Evolutionary conservation across 2,888 invertebrate genomes (phyloP).

Genomic region (Cylloceria caligata): DNA sequence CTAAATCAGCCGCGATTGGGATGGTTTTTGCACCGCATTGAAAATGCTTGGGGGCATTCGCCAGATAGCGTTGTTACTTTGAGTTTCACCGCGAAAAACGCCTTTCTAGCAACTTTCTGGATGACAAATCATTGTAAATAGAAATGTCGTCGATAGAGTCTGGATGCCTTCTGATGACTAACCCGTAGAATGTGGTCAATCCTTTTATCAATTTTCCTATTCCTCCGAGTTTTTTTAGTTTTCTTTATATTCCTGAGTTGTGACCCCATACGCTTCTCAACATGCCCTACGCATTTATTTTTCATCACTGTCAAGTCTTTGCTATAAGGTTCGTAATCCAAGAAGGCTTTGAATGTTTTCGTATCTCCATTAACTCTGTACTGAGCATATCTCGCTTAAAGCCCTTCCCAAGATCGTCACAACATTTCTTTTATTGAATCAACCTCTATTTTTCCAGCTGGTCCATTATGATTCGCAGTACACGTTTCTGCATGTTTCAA

Average conservation of each 20-base stretch:
- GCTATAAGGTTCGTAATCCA: constrained; percentile 19
- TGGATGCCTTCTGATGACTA: too few relatives aligned
- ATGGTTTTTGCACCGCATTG: constrained; percentile 7
- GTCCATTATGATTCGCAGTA: constrained; percentile 22
- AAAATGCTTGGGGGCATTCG: constrained; percentile 15
- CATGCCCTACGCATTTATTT: too few relatives aligned
- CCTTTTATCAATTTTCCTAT: too few relatives aligned
- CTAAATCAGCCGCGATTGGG: constrained; percentile 9
- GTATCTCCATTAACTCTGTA: constrained; percentile 66
- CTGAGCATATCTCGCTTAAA: constrained; percentile 47
- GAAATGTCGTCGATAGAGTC: too few relatives aligned
- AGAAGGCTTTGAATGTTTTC: constrained; percentile 49
- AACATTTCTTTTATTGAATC: constrained; percentile 58
- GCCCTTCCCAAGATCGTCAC: constrained; percentile 47
- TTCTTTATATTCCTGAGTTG: too few relatives aligned
- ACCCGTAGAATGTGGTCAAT: too few relatives aligned
- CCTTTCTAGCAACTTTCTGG: too few relatives aligned
- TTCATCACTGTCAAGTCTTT: too few relatives aligned
- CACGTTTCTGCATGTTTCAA: constrained; percentile 46
- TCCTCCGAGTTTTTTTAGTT: too few relatives aligned
- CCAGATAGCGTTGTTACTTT: constrained; percentile 9
- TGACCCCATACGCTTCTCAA: too few relatives aligned
- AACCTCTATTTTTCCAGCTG: constrained; percentile 60
- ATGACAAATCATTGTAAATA: too few relatives aligned
- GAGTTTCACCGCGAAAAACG: constrained; percentile 9